Evolutionary conservation across 2,113 vertebrate genomes (phyloP), one percentile per base, ranked within the genome.

Genomic region (Halichoeres trimaculatus): DNA sequence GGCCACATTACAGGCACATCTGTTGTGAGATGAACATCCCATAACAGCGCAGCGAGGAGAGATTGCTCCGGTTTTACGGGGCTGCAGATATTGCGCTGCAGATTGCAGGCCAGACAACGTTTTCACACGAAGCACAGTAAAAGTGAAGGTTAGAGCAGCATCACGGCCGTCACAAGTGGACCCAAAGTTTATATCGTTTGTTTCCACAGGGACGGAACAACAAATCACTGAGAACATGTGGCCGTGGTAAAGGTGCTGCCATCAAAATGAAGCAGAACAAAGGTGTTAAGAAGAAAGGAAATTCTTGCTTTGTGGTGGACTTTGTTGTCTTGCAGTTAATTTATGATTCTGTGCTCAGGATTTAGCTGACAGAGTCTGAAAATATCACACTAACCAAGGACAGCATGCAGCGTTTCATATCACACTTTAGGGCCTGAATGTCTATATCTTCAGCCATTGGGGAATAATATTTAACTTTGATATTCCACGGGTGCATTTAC

Each of bases 11-110:
- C 65, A 34, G 60, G 58, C 83, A 77, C 80, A 85, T 81, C 88
- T 90, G 91, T 84, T 79, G 76, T 56, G 61, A 84, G 64, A 83
- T 75, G 76, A 90, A 75, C 67, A 63, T 60, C 67, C 74, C 67
- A 76, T 83, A 78, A 83, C 81, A 40, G 62, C 62, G 70, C 38
- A 1, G 26, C 68, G 2, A 74, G 65, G 66, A 61, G 57, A 80
- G 78, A 89, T 86, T 73, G 80, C 55, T 81, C 73, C 38, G 78
- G 83, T 81, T 92, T 91, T 88, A 89, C 76, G 75, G 78, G 79
- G 61, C 30, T 52, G 67, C 64, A 54, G 70, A 86, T 85, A 89
- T 81, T 74, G 76, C 70, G 57, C 60, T 1, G 40, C 43, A 83
- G 81, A 84, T 88, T 87, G 78, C 73, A 56, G 66, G 57, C 70